Percentiles rank a stretch among this genome's conserved stretches.
These are phyloP conservation scores for Catamblyrhynchus diadema DNA, from an alignment of 2,797 vertebrate species.

Conservation along the genomic window DNA sequence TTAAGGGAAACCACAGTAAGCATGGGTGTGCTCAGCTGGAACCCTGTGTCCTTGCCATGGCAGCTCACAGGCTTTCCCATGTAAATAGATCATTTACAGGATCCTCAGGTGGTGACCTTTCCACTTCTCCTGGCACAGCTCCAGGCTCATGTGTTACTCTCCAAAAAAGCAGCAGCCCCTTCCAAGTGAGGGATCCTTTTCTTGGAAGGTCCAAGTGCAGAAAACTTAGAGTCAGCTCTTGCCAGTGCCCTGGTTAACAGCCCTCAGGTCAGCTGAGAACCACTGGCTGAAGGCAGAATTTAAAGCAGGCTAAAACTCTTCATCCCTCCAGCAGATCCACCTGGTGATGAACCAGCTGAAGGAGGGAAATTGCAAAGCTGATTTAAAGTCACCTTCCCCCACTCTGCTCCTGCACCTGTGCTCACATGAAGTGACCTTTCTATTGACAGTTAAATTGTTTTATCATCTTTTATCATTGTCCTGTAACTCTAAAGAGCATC, in stretches of 20 bases:
- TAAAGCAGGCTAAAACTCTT: background rate
- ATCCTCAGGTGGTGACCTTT: background rate
- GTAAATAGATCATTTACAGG: background rate
- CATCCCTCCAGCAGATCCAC: conserved; percentile 1
- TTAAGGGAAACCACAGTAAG: background rate
- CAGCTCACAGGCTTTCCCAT: background rate
- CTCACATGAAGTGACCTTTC: background rate
- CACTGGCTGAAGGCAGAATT: background rate
- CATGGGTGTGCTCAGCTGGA: background rate
- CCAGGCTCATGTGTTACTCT: background rate
- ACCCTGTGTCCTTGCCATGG: background rate
- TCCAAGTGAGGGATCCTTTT: background rate
- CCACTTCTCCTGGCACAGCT: background rate
- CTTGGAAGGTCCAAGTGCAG: background rate
- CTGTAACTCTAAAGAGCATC: background rate
- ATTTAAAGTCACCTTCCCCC: background rate
- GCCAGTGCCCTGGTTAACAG: background rate
- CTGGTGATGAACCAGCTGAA: background rate
- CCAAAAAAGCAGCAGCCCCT: background rate
- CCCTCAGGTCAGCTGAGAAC: background rate
- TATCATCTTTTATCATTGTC: background rate
- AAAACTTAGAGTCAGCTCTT: background rate
- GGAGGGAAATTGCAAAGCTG: background rate
- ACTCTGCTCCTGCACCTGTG: background rate
- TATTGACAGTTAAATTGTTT: background rate